Percentiles rank a stretch among this genome's conserved stretches.
phyloP scores from a whole-genome alignment of 2,888 invertebrate genomes.

The Dryadula phaetusa region DNA sequence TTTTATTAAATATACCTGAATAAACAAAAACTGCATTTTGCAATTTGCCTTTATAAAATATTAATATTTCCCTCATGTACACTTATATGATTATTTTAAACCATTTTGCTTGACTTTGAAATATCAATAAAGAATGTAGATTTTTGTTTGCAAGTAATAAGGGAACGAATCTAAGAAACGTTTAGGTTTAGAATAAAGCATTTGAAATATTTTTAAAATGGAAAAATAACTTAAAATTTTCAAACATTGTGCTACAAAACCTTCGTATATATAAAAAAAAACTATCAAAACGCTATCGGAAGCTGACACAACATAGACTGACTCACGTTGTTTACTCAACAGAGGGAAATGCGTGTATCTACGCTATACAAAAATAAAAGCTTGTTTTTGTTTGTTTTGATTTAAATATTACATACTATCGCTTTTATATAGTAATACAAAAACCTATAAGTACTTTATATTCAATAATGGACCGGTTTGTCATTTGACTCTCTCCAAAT shows the following conservation, averaged over 20 bases:
- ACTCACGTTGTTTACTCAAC: not conserved
- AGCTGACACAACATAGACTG: not conserved
- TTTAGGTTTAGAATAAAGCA: not conserved
- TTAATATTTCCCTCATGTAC: too few species aligned
- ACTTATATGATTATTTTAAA: too few species aligned
- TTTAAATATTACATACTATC: too few species aligned
- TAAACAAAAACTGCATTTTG: slow-evolving; percentile 1
- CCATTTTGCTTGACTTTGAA: not conserved
- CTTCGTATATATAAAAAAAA: not conserved
- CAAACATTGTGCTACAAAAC: too few species aligned
- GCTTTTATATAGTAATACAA: too few species aligned
- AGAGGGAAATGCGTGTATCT: not conserved
- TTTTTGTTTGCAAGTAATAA: not conserved
- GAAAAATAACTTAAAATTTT: too few species aligned
- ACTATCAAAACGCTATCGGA: not conserved
- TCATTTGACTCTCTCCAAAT: too few species aligned
- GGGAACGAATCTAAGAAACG: not conserved
- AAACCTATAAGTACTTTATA: too few species aligned
- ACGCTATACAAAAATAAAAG: too few species aligned
- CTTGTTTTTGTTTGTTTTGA: too few species aligned
- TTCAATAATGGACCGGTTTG: too few species aligned
- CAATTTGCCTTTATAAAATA: not conserved
- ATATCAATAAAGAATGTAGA: not conserved
- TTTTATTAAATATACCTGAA: not conserved
- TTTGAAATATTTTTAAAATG: too few species aligned